Evolutionary conservation across 1,140 invertebrate species (phyloP), one percentile per base, ranked within the genome.

Genomic region (Diuraphis noxia): DNA sequence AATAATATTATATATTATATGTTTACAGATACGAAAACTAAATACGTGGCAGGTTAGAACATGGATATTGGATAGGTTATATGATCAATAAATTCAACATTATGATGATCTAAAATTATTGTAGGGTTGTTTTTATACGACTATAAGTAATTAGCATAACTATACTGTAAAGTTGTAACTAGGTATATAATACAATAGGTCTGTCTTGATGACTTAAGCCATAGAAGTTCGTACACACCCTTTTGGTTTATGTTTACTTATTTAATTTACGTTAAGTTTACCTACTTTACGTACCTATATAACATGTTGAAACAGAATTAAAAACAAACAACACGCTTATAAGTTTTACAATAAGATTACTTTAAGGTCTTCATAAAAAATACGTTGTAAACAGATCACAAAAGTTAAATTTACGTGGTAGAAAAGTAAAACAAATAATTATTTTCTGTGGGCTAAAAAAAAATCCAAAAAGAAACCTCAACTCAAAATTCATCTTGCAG

Each of bases 351-450:
- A 88, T n/a, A 52, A 52, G 46, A 87, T 87, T 52, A 87, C 49
- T 87, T 52, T 63, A 88, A n/a, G 49, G 86, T 88, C 36, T 88
- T 87, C 85, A 34, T 34, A 46, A 34, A n/a, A 41, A 84, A 84
- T 84, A 41, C 8, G 40, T 43, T 38, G 17, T 84, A 84, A 46
- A 43, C 43, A 19, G 6, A 30, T 17, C 41, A n/a, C 56, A 30
- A 30, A n/a, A n/a, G 13, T 63, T 63, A n/a, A 63, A n/a, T 63
- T n/a, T 63, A 63, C 13, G 5, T 13, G 4, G 3, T 63, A 63
- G 13, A 63, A n/a, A 1, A 63, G 13, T n/a, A 1, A n/a, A n/a
- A 63, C 56, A 63, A 13, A 17, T 63, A n/a, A n/a, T n/a, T 63
- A 0, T 56, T 56, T 30, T 63, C 6, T 63, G 13, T n/a, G n/a